Conservation (phyloP, 2,888 invertebrate genomes). For the Drosophila maculinotata region DNA sequence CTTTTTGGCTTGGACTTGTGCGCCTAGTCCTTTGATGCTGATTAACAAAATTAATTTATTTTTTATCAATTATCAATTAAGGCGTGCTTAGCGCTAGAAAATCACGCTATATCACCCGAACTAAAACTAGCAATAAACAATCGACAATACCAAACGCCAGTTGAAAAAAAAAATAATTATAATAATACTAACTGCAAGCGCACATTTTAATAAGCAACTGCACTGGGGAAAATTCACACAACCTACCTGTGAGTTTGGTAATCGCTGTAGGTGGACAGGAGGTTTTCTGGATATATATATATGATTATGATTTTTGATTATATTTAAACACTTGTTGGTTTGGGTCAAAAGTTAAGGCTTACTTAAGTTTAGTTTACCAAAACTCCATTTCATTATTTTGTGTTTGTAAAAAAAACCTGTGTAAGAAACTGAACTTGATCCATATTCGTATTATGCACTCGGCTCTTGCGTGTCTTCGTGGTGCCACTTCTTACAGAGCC, state of each 20-base stretch:
- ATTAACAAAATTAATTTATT: conserved; percentile 18
- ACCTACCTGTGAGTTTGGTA: conserved; percentile 3
- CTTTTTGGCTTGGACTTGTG: conserved; percentile 9
- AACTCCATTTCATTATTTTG: conserved; percentile 23
- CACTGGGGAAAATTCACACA: conserved; percentile 37
- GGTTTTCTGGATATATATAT: neutral
- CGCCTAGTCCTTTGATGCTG: conserved; percentile 2
- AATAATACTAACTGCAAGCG: conserved; percentile 30
- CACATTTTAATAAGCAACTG: conserved; percentile 34
- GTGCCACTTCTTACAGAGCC: conserved; percentile 84
- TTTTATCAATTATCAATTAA: conserved; percentile 6
- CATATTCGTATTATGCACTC: conserved; percentile 51
- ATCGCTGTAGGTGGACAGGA: conserved; percentile 13
- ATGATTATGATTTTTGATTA: neutral
- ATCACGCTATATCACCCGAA: conserved; percentile 40
- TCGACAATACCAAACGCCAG: conserved; percentile 32
- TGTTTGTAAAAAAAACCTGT: conserved; percentile 29
- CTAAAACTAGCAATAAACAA: conserved; percentile 32
- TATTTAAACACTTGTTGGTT: conserved; percentile 10
- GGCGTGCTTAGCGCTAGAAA: conserved; percentile 34
- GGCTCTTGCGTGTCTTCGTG: conserved; percentile 49
- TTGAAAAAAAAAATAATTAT: conserved; percentile 1
- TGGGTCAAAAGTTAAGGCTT: conserved; percentile 10
- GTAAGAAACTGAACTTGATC: conserved; percentile 45
- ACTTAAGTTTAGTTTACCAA: conserved; percentile 50